A percentile compares a stretch with the other conserved stretches of the same genome.
These are phyloP conservation scores for Carcinoscorpius rotundicauda DNA, from an alignment of 1,140 invertebrate genomes.

Conservation along the genomic window DNA sequence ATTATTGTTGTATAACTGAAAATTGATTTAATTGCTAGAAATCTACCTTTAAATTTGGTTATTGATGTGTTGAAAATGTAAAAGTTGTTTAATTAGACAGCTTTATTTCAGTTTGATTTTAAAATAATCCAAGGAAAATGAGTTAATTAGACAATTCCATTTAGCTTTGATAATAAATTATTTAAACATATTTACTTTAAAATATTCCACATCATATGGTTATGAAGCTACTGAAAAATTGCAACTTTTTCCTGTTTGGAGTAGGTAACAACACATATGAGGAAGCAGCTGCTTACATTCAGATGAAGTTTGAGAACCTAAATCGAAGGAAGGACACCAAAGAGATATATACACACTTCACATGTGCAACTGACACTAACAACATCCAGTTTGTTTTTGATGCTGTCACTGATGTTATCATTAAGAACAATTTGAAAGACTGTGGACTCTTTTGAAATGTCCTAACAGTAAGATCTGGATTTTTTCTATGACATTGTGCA, in stretches of 20 bases:
- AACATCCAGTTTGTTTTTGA: constrained; percentile 88
- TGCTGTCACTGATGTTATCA: constrained; percentile 82
- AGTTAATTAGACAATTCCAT: too few relatives aligned
- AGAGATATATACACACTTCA: constrained; percentile 85
- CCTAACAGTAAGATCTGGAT: background rate
- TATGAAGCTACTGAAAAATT: background rate
- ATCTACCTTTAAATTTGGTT: too few relatives aligned
- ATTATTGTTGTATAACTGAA: too few relatives aligned
- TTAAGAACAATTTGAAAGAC: constrained; percentile 86
- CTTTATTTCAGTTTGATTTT: too few relatives aligned
- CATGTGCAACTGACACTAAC: constrained; percentile 80
- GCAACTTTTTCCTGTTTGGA: constrained; percentile 18
- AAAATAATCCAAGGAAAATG: too few relatives aligned
- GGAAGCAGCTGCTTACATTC: constrained; percentile 74
- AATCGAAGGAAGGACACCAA: constrained; percentile 71
- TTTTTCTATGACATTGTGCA: too few relatives aligned
- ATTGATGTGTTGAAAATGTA: too few relatives aligned
- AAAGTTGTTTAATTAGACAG: too few relatives aligned
- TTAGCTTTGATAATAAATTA: too few relatives aligned
- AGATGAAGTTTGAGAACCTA: constrained; percentile 75
- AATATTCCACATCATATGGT: too few relatives aligned
- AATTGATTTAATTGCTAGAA: too few relatives aligned
- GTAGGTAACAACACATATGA: constrained; percentile 70
- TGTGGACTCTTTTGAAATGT: constrained; percentile 57
- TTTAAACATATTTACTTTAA: too few relatives aligned